Base-by-base conservation (phyloP, 2,113 vertebrate species). In the Hippocampus zosterae region DNA sequence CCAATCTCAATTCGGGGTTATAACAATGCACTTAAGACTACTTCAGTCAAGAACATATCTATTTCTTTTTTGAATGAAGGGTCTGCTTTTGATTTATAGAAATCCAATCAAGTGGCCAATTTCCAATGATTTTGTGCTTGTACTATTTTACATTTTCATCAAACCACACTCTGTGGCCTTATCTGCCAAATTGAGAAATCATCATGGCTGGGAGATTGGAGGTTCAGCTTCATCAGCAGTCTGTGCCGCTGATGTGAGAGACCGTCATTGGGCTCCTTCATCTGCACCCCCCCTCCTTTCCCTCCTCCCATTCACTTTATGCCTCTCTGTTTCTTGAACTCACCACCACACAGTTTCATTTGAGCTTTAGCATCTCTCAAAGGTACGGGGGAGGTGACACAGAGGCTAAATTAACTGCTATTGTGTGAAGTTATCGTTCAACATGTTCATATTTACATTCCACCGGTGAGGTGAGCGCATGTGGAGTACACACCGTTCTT, bases 151-250 rank as follows among this genome's bases (percentile, higher is more conserved):
- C 84, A 85, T 90, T 91, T 90, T 87, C 80, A 88, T 91, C 87
- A 85, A 87, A 89, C 87, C 77, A 82, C 78, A 82, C 88, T 90
- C 82, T 87, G 73, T 25, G 82, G 85, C 85, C 85, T 83, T 86
- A 91, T 91, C 89, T 92, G 83, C 90, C 90, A 91, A 92, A 90
- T 89, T 90, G 88, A 88, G 87, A 89, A 88, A 87, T 88, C 77
- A 85, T 89, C 79, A 78, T 78, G 84, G 90, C 87, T 85, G 87
- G 84, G 83, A 90, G 88, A 88, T 92, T 90, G 90, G 83, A 89
- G 86, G 89, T 89, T 89, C 81, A 78, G 88, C 87, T 88, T 90
- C 85, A 89, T 92, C 91, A 89, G 91, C 91, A 89, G 86, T 88
- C 89, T 90, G 88, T 88, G 88, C 78, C 76, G 79, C 75, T 79